phyloP scores from a whole-genome alignment of 2,113 vertebrate species.

The Peromyscus maniculatus region DNA sequence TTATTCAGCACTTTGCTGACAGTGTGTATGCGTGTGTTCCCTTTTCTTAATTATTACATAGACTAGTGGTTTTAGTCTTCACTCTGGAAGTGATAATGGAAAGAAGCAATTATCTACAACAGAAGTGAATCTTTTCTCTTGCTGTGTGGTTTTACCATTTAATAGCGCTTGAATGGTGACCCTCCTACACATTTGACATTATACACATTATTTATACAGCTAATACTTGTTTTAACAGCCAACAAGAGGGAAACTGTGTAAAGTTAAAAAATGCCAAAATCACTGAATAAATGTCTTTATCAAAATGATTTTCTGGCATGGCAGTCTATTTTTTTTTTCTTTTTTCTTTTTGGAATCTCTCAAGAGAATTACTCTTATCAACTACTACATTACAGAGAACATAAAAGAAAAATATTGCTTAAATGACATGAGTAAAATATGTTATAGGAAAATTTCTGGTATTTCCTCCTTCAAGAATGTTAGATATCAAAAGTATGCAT shows the following conservation, averaged over 20 bases:
- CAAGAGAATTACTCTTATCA: constrained; percentile 53
- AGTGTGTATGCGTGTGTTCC: not conserved
- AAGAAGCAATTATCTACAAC: not conserved
- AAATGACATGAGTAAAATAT: not conserved
- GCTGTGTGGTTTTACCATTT: not conserved
- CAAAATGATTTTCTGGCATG: constrained; percentile 9
- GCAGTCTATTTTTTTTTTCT: not conserved
- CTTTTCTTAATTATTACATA: constrained; percentile 17
- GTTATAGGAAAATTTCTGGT: constrained; percentile 10
- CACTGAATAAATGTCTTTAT: not conserved
- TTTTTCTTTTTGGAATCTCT: constrained; percentile 37
- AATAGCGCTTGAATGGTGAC: not conserved
- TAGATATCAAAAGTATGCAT: not conserved
- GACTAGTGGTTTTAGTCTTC: not conserved
- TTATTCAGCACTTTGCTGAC: not conserved
- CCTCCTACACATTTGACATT: not conserved
- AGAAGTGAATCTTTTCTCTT: not conserved
- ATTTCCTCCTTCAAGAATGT: constrained; percentile 33
- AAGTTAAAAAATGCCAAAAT: constrained; percentile 22
- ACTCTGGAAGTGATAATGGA: not conserved
- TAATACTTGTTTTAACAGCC: constrained; percentile 27
- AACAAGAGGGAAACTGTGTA: constrained; percentile 33
- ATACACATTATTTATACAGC: constrained; percentile 29
- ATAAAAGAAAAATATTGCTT: constrained; percentile 43
- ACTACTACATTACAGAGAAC: not conserved